A percentile compares a stretch with the other conserved stretches of the same genome.
phyloP scores from a whole-genome alignment of 92 coral and sea anemone genomes.

The Scolanthus callimorphus region DNA sequence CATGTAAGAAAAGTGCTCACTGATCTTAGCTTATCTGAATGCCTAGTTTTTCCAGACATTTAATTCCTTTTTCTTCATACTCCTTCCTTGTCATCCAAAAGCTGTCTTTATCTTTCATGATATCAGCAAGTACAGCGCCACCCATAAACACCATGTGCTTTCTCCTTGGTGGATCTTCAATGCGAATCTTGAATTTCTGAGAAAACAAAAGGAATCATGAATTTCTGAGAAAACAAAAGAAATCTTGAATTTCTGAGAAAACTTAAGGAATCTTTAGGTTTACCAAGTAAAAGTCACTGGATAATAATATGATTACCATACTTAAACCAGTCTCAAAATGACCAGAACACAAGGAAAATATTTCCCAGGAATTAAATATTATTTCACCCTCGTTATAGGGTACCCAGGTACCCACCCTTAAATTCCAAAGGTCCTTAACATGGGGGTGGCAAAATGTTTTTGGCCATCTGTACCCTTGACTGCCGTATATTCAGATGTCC shows the following conservation, averaged over 20 bases:
- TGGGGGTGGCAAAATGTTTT: too few species aligned
- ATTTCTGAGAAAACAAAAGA: conserved; percentile 84
- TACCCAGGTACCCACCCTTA: too few species aligned
- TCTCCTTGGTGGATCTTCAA: conserved; percentile 96
- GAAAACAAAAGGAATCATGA: conserved; percentile 84
- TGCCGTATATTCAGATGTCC: too few species aligned
- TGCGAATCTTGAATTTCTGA: conserved; percentile 97
- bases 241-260: conserved; percentile 89
- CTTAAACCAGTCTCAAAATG: too few species aligned
- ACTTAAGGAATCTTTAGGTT: conserved; percentile 96
- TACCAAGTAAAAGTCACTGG: too few species aligned
- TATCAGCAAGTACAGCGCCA: conserved; percentile 98
- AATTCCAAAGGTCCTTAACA: too few species aligned
- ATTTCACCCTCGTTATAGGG: too few species aligned
- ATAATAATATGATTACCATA: too few species aligned
- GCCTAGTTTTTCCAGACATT: conserved; percentile 92
- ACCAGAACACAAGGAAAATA: too few species aligned
- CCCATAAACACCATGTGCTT: conserved; percentile 99
- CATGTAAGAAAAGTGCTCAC: not conserved
- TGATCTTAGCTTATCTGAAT: conserved; percentile 65
- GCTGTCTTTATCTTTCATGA: conserved; percentile 98
- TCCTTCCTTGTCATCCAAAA: conserved; percentile 97
- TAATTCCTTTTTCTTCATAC: conserved; percentile 89
- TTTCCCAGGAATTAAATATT: too few species aligned
- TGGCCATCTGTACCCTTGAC: too few species aligned